These are phyloP conservation scores for Cataglyphis altisquamis DNA, from an alignment of 2,888 invertebrate genomes.

Conservation along the genomic window DNA sequence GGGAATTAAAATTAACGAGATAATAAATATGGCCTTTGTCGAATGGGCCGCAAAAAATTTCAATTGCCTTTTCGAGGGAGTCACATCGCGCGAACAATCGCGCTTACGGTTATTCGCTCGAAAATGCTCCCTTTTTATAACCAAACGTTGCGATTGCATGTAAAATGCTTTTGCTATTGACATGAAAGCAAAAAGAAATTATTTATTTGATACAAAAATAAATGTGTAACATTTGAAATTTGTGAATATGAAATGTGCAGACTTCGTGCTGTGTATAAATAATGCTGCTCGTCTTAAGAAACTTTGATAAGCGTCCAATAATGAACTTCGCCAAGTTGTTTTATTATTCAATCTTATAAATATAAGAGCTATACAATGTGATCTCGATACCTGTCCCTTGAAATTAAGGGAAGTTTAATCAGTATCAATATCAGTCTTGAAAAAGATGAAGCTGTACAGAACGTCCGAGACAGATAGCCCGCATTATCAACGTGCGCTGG, in stretches of 20 bases:
- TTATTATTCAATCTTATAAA: constrained; percentile 29
- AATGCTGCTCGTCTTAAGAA: constrained; percentile 20
- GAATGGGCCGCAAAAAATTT: constrained; percentile 39
- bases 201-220: background rate
- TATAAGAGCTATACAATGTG: constrained; percentile 9
- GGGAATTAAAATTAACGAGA: constrained; percentile 60
- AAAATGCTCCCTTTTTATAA: constrained; percentile 13
- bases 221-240: background rate
- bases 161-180: background rate
- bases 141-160: background rate
- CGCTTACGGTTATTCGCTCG: background rate
- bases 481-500: constrained; percentile 25
- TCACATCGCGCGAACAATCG: constrained; percentile 2
- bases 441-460: constrained; percentile 4
- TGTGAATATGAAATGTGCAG: background rate
- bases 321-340: constrained; percentile 35
- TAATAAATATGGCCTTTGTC: constrained; percentile 52
- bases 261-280: constrained; percentile 15
- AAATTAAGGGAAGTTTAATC: constrained; percentile 52
- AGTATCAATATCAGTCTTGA: constrained; percentile 1
- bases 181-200: background rate
- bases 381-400: constrained; percentile 1
- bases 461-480: constrained; percentile 10
- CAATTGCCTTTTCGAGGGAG: constrained; percentile 34
- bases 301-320: constrained; percentile 9